Evolutionary conservation across 1,140 invertebrate genomes (phyloP).

Genomic region (Listronotus oregonensis): DNA sequence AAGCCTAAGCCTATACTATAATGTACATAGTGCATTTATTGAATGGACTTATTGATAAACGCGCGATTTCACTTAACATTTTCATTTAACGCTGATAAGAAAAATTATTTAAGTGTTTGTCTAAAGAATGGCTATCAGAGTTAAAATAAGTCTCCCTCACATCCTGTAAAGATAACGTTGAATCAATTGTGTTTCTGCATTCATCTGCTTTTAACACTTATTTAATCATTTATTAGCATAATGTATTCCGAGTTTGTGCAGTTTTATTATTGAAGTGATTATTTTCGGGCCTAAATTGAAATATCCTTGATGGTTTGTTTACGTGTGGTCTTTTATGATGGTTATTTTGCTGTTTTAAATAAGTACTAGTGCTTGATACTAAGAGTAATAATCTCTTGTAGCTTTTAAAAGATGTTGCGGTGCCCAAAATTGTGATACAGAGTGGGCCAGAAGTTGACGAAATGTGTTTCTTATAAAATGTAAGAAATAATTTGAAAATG

Average conservation of each 20-base stretch:
- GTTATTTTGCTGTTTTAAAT: neutral
- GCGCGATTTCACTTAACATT: neutral
- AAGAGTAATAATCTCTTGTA: no score
- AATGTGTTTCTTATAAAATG: no score
- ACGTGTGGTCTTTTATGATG: neutral
- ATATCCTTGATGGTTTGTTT: slow-evolving; percentile 12
- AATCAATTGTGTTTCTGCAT: slow-evolving; percentile 18
- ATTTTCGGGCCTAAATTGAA: slow-evolving; percentile 12
- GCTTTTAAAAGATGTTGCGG: no score
- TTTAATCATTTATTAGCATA: slow-evolving; percentile 17
- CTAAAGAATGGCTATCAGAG: slow-evolving; percentile 19
- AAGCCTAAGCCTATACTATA: no score
- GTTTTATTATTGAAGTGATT: slow-evolving; percentile 12
- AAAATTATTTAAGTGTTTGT: slow-evolving; percentile 11
- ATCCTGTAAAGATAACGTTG: slow-evolving; percentile 41
- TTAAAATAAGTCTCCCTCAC: slow-evolving; percentile 36
- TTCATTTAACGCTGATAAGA: slow-evolving; percentile 21
- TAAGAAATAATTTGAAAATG: no score
- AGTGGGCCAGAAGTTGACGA: no score
- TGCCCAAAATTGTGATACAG: no score
- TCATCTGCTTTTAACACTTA: slow-evolving; percentile 17
- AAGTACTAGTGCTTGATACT: neutral
- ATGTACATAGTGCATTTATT: no score
- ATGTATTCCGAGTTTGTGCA: slow-evolving; percentile 18
- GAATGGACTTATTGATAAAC: no score